Base-by-base conservation (phyloP, 2,113 vertebrate species). In the Gnathonemus echidnorhynchus region DNA sequence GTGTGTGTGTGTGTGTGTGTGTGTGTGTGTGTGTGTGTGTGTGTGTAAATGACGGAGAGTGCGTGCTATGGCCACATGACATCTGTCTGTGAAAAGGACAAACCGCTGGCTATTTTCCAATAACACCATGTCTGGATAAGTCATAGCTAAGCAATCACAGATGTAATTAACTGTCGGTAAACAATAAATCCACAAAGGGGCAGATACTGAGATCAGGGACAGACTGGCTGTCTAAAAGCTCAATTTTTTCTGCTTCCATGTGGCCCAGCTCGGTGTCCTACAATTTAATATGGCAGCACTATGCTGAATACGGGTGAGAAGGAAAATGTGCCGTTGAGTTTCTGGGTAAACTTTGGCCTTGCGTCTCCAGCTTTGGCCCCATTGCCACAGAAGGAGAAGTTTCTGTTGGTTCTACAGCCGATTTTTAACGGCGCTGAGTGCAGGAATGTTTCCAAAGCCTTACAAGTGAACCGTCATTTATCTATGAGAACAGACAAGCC, bases 121-220 rank as follows among this genome's bases (percentile, higher is more conserved):
- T 94, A 80, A 80, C 94, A 94, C 93, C 93, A 93, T 92, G 91
- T 91, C 92, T 90, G 92, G 94, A 95, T 94, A 94, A 95, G 94
- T 93, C 90, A 89, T 92, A 92, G 91, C 93, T 94, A 93, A 94
- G 94, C 94, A 93, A 94, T 95, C 94, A 95, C 92, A 94, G 92
- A 92, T 90, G 93, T 93, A 94, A 95, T 95, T 95, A 95, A 93
- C 88, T 87, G 90, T 90, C 42, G 24, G 53, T 88, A 88, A 94
- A 94, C 93, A 95, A 94, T 93, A 93, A 86, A 86, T 50, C 48
- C 0, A 3, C 84, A 50, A 49, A 27, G 48, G 27, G 84, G 46
- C 84, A 50, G 42, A 10, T 31, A 45, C 84, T 86, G 84, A 48
- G 84, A 27, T 49, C 45, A 50, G 84, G 84, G 84, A 49, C 42